A percentile compares a stretch with the other conserved stretches of the same genome.
Evolutionary conservation across 2,113 vertebrate species (phyloP).

Genomic region (Eptatretus burgeri): DNA sequence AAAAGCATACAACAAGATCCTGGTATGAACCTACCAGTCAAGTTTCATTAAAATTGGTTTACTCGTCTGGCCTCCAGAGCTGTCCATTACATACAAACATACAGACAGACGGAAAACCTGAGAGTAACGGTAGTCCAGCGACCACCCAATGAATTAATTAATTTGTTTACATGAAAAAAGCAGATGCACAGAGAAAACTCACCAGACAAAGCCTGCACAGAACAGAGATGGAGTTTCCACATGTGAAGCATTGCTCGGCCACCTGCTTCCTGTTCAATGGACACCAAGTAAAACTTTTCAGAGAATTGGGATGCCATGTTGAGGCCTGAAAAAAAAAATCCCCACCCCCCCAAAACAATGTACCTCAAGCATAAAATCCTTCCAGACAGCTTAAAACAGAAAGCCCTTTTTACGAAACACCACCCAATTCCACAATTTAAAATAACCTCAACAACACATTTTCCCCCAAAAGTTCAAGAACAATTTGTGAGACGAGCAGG

Average conservation of each 20-base stretch:
- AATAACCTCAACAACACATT: no score
- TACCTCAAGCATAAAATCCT: no score
- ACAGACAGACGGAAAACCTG: no score
- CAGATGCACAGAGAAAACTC: conserved; percentile 14
- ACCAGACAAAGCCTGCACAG: conserved; percentile 73
- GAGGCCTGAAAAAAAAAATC: neutral
- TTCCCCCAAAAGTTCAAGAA: neutral
- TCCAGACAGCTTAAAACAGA: no score
- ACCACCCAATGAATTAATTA: neutral
- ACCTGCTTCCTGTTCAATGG: conserved; percentile 62
- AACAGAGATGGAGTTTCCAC: conserved; percentile 91
- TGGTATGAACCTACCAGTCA: no score
- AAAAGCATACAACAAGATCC: no score
- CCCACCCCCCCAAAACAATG: neutral
- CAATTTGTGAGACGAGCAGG: neutral
- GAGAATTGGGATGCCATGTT: conserved; percentile 44
- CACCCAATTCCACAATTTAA: no score
- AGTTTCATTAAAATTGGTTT: no score
- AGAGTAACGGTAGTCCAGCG: no score
- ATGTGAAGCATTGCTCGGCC: conserved; percentile 61
- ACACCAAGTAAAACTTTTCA: conserved; percentile 88
- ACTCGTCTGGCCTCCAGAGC: no score
- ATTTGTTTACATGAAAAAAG: neutral
- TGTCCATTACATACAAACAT: no score
- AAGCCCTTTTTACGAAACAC: no score